A percentile compares a stretch with the other conserved stretches of the same genome.
These are phyloP conservation scores for Eurosta solidaginis DNA, from an alignment of 1,140 invertebrate genomes.

Conservation along the genomic window DNA sequence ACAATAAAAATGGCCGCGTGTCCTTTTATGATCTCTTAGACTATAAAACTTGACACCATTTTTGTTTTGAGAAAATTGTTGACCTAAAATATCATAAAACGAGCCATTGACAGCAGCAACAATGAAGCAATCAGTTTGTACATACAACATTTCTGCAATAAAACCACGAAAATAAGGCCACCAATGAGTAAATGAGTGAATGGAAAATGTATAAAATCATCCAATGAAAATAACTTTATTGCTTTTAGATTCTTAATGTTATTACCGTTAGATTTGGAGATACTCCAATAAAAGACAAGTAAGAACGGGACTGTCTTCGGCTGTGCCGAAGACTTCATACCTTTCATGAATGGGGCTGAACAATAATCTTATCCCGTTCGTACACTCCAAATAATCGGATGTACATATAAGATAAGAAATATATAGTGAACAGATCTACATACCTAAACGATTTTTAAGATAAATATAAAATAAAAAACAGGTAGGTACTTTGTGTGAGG, in stretches of 20 bases:
- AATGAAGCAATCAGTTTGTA: neutral
- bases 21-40: constrained; percentile 25
- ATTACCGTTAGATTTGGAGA: neutral
- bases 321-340: too few species aligned
- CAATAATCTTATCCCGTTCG: too few species aligned
- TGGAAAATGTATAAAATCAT: neutral
- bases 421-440: too few species aligned
- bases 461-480: too few species aligned
- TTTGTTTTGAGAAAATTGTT: constrained; percentile 47
- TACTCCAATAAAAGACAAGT: neutral
- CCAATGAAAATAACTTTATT: constrained; percentile 29
- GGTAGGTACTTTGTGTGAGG: too few species aligned
- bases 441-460: too few species aligned
- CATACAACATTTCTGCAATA: too few species aligned
- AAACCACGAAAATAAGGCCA: neutral
- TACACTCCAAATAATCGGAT: too few species aligned
- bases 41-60: constrained; percentile 43
- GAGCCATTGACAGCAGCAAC: constrained; percentile 43
- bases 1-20: constrained; percentile 25
- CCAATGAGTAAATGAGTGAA: neutral
- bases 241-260: neutral
- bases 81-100: constrained; percentile 58
- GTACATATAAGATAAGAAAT: too few species aligned
- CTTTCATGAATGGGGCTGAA: too few species aligned
- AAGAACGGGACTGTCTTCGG: neutral